Evolutionary conservation across 2,888 invertebrate species (phyloP), one percentile per base, ranked within the genome.

Genomic region (Pollenia amentaria): DNA sequence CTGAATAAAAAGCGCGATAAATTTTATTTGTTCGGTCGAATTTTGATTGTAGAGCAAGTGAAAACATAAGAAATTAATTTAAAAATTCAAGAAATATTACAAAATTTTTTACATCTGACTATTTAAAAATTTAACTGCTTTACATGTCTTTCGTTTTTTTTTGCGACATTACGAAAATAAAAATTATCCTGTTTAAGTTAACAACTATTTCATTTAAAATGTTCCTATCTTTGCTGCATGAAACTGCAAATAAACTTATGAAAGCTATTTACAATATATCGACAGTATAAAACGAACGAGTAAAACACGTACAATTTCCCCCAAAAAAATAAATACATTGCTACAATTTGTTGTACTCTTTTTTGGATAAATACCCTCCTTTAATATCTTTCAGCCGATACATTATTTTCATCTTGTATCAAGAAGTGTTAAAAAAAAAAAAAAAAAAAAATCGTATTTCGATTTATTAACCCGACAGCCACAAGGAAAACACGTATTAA

Each of bases 401-500:
- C 55, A 80, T 62, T 79, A 72, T 72, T 79, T 70, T 21, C 53
- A 69, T 67, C 21, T 55, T 77, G 62, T 64, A 83, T 76, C 21
- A 62, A 38, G 53, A 64, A 55, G 75, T 62, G 60, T 29, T 57
- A 46, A 73, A 80, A 72, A 14, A 12, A 8, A 46, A n/a, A 44
- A 18, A 48, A 38, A 44, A 55, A 46, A 38, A 46, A 38, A 65
- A 42, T 67, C 3, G 16, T 44, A 42, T 57, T 53, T 44, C 12
- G 11, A 46, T 75, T 75, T 70, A 42, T 60, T 40, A 55, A 81
- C n/a, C 51, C 62, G 46, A 46, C 53, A 70, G 76, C 76, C 70
- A 77, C 69, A 55, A 83, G 44, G 46, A 83, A 69, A 83, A 83
- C 70, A 77, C 82, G 82, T 83, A 70, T 83, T 70, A 83, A 76